A percentile compares a stretch with the other conserved stretches of the same genome.
phyloP scores from a whole-genome alignment of 2,888 invertebrate species.

The Nasonia oneida region DNA sequence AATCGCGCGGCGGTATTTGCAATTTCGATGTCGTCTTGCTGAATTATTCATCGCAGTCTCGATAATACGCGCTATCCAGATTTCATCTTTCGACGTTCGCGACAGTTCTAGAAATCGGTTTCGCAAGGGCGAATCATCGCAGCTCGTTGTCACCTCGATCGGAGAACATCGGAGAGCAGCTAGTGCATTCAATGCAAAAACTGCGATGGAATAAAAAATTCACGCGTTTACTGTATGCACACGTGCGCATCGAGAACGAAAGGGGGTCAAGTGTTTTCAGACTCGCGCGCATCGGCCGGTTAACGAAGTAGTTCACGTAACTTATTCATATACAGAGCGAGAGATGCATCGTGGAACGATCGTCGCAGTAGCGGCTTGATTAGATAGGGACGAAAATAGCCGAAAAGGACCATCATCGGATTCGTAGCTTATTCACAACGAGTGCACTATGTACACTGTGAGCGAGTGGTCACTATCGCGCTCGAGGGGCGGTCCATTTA shows the following conservation, averaged over 20 bases:
- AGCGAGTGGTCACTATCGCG: neutral
- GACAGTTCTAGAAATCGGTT: neutral
- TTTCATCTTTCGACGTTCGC: neutral
- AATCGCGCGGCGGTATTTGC: constrained; percentile 17
- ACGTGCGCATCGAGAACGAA: neutral
- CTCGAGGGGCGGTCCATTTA: neutral
- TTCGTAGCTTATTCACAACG: neutral
- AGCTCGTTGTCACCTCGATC: neutral
- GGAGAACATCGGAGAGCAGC: neutral
- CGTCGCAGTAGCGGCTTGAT: neutral
- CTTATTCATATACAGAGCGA: too few species aligned
- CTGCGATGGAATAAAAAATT: neutral
- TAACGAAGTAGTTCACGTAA: constrained; percentile 11
- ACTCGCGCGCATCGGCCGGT: constrained; percentile 1
- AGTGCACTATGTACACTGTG: neutral
- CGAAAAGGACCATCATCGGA: constrained; percentile 11
- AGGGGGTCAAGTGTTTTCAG: constrained; percentile 52
- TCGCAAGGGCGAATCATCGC: neutral
- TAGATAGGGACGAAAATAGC: constrained; percentile 23
- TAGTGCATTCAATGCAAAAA: neutral
- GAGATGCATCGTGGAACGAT: too few species aligned
- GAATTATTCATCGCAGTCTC: constrained; percentile 15
- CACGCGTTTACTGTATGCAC: neutral
- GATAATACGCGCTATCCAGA: neutral
- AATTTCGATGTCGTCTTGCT: constrained; percentile 23